A percentile compares a stretch with the other conserved stretches of the same genome.
These are phyloP conservation scores for Hipposideros larvatus DNA, from an alignment of 2,797 vertebrate genomes.

Conservation along the genomic window DNA sequence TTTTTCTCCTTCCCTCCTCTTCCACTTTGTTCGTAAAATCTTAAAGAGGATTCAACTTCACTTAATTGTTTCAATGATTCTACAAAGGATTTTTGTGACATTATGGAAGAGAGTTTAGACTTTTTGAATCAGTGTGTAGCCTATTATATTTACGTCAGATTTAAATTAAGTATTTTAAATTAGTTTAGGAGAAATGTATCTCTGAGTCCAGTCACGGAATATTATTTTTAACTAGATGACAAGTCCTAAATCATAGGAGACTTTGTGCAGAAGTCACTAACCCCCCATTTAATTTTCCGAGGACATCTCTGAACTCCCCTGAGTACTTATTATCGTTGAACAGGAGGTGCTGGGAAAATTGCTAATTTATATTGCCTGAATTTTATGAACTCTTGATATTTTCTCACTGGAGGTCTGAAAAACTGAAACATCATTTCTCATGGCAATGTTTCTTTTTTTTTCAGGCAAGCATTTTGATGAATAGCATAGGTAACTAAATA, in stretches of 20 bases:
- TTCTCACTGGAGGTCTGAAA: conserved; percentile 24
- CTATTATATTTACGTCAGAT: neutral
- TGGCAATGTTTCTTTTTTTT: neutral
- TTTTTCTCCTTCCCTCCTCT: neutral
- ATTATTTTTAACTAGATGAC: conserved; percentile 34
- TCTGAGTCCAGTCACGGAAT: neutral
- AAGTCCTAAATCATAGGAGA: conserved; percentile 22
- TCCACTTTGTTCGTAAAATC: neutral
- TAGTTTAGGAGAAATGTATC: neutral
- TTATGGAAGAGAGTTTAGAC: neutral
- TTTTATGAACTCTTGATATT: conserved; percentile 53
- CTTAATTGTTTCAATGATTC: neutral
- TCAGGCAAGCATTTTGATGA: conserved; percentile 42
- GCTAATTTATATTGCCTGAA: conserved; percentile 50
- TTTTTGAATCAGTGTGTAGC: neutral
- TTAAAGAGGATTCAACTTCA: neutral
- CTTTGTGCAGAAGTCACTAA: conserved; percentile 34
- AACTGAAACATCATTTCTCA: conserved; percentile 3
- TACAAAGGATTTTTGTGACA: neutral
- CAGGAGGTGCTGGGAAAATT: neutral
- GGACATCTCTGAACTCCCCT: neutral
- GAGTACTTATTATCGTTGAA: conserved; percentile 44
- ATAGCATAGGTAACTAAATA: conserved; percentile 4
- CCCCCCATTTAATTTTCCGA: conserved; percentile 40
- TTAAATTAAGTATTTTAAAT: conserved; percentile 45